These are phyloP conservation scores for Blastobasis lacticolella DNA, from an alignment of 2,888 invertebrate genomes.

Conservation along the genomic window DNA sequence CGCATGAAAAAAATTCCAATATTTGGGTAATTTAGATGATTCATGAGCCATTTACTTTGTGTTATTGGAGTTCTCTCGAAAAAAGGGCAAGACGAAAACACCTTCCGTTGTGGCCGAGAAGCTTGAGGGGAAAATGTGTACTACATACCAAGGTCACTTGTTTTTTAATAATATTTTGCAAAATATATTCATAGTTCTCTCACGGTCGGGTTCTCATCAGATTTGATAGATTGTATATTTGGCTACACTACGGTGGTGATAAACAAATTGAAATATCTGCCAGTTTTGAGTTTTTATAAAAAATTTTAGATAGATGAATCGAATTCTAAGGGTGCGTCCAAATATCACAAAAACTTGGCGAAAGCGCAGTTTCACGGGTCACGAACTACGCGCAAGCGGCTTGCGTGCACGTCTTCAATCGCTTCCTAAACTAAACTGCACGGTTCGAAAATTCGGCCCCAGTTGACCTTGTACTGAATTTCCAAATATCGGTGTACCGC, in stretches of 20 bases:
- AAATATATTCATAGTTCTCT: not conserved
- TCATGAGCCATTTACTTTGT: constrained; percentile 15
- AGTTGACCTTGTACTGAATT: too few species aligned
- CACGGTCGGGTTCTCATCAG: not conserved
- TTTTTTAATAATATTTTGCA: not conserved
- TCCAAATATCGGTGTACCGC: too few species aligned
- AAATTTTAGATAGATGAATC: too few species aligned
- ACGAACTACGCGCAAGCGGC: too few species aligned
- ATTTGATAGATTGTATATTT: not conserved
- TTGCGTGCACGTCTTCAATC: too few species aligned
- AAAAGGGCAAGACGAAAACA: constrained; percentile 6
- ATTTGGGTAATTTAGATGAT: constrained; percentile 17
- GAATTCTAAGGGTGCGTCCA: too few species aligned
- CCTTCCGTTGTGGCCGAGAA: constrained; percentile 1
- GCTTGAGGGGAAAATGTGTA: not conserved
- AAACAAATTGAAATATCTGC: not conserved
- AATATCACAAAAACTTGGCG: too few species aligned
- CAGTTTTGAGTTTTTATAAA: too few species aligned
- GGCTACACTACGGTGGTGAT: not conserved
- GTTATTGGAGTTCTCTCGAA: constrained; percentile 15
- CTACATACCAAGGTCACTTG: not conserved
- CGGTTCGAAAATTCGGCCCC: too few species aligned
- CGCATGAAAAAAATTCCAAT: constrained; percentile 13
- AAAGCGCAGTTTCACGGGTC: too few species aligned
- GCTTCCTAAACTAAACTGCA: too few species aligned